Evolutionary conservation across 2,797 vertebrate species (phyloP).

Genomic region (Adrianichthys oophorus): DNA sequence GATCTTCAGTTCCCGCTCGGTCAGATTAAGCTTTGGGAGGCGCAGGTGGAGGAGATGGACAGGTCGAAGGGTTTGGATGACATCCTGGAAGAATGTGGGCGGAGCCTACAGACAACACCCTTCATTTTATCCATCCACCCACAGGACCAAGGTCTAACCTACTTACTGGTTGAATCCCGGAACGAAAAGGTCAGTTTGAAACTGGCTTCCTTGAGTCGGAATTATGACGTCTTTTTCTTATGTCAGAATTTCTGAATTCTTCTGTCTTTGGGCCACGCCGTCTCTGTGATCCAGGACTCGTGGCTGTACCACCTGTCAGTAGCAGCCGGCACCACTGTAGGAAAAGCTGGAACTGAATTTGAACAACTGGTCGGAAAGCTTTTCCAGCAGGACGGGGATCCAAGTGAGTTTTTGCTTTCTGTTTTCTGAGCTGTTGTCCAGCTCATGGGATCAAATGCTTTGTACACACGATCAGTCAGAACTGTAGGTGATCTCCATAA

Average conservation of each 20-base stretch:
- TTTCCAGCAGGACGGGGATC: conserved; percentile 85
- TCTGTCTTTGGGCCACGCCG: no score
- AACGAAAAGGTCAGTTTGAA: conserved; percentile 86
- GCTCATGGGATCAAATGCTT: no score
- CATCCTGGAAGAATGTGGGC: conserved; percentile 84
- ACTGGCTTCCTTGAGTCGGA: neutral
- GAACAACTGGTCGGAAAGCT: conserved; percentile 93
- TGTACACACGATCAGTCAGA: no score
- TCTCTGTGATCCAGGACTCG: conserved; percentile 74
- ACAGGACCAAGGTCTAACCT: conserved; percentile 89
- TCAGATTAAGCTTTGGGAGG: conserved; percentile 94
- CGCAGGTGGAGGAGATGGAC: conserved; percentile 90
- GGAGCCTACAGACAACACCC: conserved; percentile 81
- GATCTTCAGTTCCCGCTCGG: conserved; percentile 92
- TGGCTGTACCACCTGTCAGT: conserved; percentile 96
- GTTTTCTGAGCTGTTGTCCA: neutral
- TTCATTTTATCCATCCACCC: conserved; percentile 88
- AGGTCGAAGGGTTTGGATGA: conserved; percentile 88
- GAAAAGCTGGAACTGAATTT: conserved; percentile 93
- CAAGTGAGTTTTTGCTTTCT: conserved; percentile 77
- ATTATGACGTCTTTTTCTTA: no score
- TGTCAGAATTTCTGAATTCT: no score
- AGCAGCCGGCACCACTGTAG: conserved; percentile 85
- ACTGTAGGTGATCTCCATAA: no score
- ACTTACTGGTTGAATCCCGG: conserved; percentile 89